phyloP scores from a whole-genome alignment of 2,113 vertebrate species.

The Pelodiscus sinensis region DNA sequence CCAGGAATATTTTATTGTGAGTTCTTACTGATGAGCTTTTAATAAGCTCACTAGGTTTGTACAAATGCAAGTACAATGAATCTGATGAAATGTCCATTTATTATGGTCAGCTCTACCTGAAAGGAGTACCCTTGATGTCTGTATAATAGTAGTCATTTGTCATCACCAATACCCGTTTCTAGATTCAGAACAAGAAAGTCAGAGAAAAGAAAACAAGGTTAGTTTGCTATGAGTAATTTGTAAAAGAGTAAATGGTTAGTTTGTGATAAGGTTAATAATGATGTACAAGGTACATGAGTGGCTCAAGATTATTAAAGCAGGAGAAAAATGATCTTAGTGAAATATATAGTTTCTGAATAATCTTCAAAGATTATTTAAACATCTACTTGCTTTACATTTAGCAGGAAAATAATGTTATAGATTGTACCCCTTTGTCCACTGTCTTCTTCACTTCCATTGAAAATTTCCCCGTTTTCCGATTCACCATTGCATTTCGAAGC shows the following conservation, averaged over 20 bases:
- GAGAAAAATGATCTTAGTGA: conserved; percentile 51
- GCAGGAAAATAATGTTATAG: conserved; percentile 64
- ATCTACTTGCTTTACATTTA: conserved; percentile 63
- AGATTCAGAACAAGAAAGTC: conserved; percentile 76
- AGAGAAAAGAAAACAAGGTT: conserved; percentile 71
- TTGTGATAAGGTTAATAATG: conserved; percentile 55
- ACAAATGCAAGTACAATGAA: conserved; percentile 74
- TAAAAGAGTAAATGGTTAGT: conserved; percentile 65
- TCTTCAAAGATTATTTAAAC: conserved; percentile 44
- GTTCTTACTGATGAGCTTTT: conserved; percentile 73
- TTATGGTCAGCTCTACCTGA: conserved; percentile 89
- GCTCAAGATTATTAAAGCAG: conserved; percentile 68
- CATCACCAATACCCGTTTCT: conserved; percentile 98
- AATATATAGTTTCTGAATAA: conserved; percentile 50
- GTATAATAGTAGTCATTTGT: conserved; percentile 99
- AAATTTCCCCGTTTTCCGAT: conserved; percentile 95
- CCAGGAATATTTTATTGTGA: conserved; percentile 77
- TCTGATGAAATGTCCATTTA: conserved; percentile 75
- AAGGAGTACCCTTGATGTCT: conserved; percentile 97
- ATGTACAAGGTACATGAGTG: neutral
- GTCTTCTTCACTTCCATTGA: conserved; percentile 99
- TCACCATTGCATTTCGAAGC: conserved; percentile 98
- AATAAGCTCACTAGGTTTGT: conserved; percentile 71
- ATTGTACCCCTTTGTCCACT: conserved; percentile 96
- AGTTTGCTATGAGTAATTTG: conserved; percentile 64